Base-by-base conservation (phyloP, 2,888 invertebrate species). In the Argyresthia goedartella region DNA sequence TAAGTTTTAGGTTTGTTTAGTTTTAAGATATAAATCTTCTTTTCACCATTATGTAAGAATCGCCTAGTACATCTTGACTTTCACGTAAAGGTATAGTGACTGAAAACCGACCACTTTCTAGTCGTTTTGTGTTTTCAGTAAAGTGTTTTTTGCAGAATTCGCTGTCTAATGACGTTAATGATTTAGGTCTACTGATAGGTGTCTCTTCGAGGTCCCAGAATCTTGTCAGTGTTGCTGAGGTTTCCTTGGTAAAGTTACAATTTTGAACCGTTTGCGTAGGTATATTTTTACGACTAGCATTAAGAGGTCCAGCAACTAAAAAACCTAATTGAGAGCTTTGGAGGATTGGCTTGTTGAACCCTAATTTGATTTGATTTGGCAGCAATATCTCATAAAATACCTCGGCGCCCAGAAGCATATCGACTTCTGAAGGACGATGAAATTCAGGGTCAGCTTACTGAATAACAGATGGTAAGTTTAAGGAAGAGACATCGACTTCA, bases 1-100 rank as follows among this genome's bases (percentile, higher is more conserved):
- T 42, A 10, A 56, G 46, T 43, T 47, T 51, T n/a, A n/a, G n/a
- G n/a, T 11, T 51, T 53, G 33, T 59, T 56, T 44, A 54, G 43
- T n/a, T 51, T 51, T 15, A 54, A 15, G 7, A n/a, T n/a, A n/a
- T n/a, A n/a, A 64, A 57, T 8, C 60, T 57, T 50, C 52, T 52
- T 54, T 52, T 61, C 11, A 63, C 60, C 52, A 60, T n/a, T 1
- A 51, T 15, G n/a, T 54, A 62, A 1, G 58, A 53, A 34, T 61
- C 59, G 13, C 57, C 56, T 16, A 56, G 51, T 4, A 15, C 44
- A 10, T 51, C 42, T 35, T 58, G 50, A 51, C 55, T 39, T 46
- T 52, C 54, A 39, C 33, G 53, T n/a, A 46, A 25, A 11, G 51
- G 51, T 15, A 51, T 10, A 2, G 25, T 13, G 35, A 56, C 56